Evolutionary conservation across 2,888 invertebrate species (phyloP), one percentile per base, ranked within the genome.

Genomic region (Agonum fuliginosum): DNA sequence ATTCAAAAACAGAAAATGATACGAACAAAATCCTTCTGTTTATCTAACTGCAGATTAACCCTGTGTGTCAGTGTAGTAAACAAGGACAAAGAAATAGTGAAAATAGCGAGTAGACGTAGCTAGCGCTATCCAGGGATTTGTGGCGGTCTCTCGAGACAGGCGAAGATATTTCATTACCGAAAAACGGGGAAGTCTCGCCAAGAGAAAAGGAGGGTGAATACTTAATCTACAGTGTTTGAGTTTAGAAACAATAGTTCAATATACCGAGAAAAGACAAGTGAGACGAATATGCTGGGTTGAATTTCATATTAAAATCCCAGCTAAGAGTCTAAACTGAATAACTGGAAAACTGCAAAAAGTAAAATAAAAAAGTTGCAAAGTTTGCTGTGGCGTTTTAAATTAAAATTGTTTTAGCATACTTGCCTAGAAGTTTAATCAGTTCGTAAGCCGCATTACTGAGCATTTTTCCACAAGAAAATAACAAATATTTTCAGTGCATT

Each of bases 371-470:
- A 74, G 74, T 62, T 30, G 12, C 46, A 41, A 62, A 74, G 43
- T 74, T 65, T 43, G 22, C 58, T 46, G 34, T 24, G 74, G 74
- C 65, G 65, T 62, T 74, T 65, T 74, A 74, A 74, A 74, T 74
- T 74, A 74, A 74, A 74, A 74, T 74, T 74, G 74, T 74, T 74
- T 65, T 65, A 74, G 74, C 74, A 74, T 74, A 74, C 65, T 74
- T 74, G 74, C 46, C 43, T 41, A 65, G 65, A 74, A 74, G 74
- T 74, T 74, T 74, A 74, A 74, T 74, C 74, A 74, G 74, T 65
- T 74, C 65, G 54, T 24, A 62, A 74, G 74, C 74, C 43, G 27
- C 48, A 65, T 65, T 74, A 65, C 65, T 17, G 19, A 74, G 65
- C 43, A 74, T 74, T 74, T 74, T 74, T 65, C 65, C 62, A 46